Base-by-base conservation (phyloP, 2,888 invertebrate genomes). In the Bugulina stolonifera region DNA sequence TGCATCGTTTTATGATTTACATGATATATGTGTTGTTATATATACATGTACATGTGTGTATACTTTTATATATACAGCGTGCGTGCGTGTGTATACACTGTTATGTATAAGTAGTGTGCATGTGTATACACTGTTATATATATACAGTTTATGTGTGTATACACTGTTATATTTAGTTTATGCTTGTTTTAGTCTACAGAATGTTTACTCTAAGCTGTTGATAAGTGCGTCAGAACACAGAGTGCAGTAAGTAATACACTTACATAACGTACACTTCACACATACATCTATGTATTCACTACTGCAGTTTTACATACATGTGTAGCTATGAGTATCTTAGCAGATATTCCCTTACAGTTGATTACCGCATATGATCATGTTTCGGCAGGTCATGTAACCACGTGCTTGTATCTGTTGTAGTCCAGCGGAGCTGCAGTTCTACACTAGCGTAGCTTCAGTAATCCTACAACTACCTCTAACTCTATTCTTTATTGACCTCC, bases 341-440 rank as follows among this genome's bases (percentile, higher is more conserved):
- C n/a, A n/a, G n/a, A n/a, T n/a, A n/a, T n/a, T n/a, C n/a, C n/a
- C n/a, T n/a, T n/a, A n/a, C n/a, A n/a, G n/a, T n/a, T n/a, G n/a
- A n/a, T n/a, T n/a, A n/a, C n/a, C n/a, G n/a, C n/a, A n/a, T n/a
- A n/a, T n/a, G n/a, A n/a, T n/a, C n/a, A n/a, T n/a, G n/a, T n/a
- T n/a, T n/a, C n/a, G n/a, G n/a, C n/a, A n/a, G n/a, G n/a, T n/a
- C n/a, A n/a, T n/a, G n/a, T n/a, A n/a, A n/a, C n/a, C 22, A 52
- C 52, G 22, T 10, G 10, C 52, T 52, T 22, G 5, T 55, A 3
- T 55, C 3, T 55, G 14, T 73, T 34, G 71, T 81, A 91, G 90
- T 54, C 91, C 91, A 70, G 90, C 91, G 69, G 91, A 91, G 81
- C 84, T 91, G 71, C 91, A 91, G 84, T 91, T 91, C 84, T 91